Evolutionary conservation across 2,888 invertebrate genomes (phyloP).

Genomic region (Mesorhabditis spiculigera): DNA sequence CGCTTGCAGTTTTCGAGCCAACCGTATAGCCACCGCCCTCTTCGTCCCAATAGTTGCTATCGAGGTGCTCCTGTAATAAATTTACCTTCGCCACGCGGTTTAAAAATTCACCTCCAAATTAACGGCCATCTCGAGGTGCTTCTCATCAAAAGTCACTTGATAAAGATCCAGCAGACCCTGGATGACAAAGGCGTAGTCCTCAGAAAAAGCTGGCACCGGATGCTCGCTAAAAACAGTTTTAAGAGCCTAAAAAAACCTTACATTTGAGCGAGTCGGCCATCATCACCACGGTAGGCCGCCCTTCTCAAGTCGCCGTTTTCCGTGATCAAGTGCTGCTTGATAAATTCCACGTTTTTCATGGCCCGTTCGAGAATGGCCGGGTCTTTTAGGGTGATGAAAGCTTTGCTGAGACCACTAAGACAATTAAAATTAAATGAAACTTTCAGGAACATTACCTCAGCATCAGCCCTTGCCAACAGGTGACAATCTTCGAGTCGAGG

Average conservation of each 20-base stretch:
- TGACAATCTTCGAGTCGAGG: slow-evolving; percentile 85
- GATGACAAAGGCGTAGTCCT: slow-evolving; percentile 85
- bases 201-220: slow-evolving; percentile 79
- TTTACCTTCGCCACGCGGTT: too few species aligned
- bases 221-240: slow-evolving; percentile 62
- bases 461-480: slow-evolving; percentile 85
- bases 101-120: slow-evolving; percentile 67
- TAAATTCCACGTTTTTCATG: slow-evolving; percentile 11
- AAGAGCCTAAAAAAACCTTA: slow-evolving; percentile 51
- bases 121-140: slow-evolving; percentile 76
- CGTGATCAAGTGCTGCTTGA: slow-evolving; percentile 63
- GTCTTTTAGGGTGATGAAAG: slow-evolving; percentile 9
- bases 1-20: not conserved
- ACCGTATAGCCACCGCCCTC: slow-evolving; percentile 8
- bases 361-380: slow-evolving; percentile 18
- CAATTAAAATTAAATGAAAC: not conserved
- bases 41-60: slow-evolving; percentile 22
- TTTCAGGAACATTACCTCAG: slow-evolving; percentile 63
- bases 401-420: slow-evolving; percentile 2
- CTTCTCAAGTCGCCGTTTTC: slow-evolving; percentile 69
- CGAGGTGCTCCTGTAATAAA: slow-evolving; percentile 8
- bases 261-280: slow-evolving; percentile 66
- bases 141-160: slow-evolving; percentile 70
- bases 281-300: slow-evolving; percentile 75
- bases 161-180: slow-evolving; percentile 81